Percentiles rank a stretch among this genome's conserved stretches.
These are phyloP conservation scores for Tetraneura akinire DNA, from an alignment of 1,140 invertebrate species.

Conservation along the genomic window DNA sequence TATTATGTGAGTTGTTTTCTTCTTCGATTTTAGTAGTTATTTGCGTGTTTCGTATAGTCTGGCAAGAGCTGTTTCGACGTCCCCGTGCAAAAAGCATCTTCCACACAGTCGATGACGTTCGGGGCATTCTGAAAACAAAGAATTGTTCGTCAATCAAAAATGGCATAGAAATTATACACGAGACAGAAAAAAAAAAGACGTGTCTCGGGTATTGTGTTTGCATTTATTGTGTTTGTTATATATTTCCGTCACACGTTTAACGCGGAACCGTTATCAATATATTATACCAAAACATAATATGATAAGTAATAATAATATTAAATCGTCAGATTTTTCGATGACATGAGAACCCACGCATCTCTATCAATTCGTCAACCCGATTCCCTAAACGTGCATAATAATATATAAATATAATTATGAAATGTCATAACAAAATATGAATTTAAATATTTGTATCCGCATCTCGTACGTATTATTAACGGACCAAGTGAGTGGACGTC, in stretches of 20 bases:
- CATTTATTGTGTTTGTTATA: not conserved
- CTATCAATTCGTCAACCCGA: not conserved
- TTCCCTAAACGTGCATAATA: not conserved
- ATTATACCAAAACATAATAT: not conserved
- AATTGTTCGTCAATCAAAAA: not conserved
- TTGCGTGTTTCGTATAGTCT: too few species aligned
- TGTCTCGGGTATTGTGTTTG: not conserved
- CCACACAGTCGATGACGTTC: too few species aligned
- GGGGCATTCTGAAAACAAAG: too few species aligned
- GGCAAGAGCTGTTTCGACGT: too few species aligned
- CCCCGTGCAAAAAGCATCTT: too few species aligned
- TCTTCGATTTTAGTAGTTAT: too few species aligned
- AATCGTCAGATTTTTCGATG: not conserved
- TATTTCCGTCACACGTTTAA: not conserved
- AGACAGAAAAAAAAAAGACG: not conserved
- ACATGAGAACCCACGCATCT: not conserved
- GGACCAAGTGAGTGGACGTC: not conserved
- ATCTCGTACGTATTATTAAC: not conserved
- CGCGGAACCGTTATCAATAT: not conserved
- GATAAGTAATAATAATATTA: not conserved
- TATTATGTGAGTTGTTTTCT: too few species aligned
- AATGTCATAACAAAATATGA: not conserved
- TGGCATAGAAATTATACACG: not conserved
- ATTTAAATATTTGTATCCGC: too few species aligned
- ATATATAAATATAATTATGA: not conserved